Evolutionary conservation across 1,140 invertebrate genomes (phyloP), one percentile per base, ranked within the genome.

Genomic region (Drosophila rhopaloa): DNA sequence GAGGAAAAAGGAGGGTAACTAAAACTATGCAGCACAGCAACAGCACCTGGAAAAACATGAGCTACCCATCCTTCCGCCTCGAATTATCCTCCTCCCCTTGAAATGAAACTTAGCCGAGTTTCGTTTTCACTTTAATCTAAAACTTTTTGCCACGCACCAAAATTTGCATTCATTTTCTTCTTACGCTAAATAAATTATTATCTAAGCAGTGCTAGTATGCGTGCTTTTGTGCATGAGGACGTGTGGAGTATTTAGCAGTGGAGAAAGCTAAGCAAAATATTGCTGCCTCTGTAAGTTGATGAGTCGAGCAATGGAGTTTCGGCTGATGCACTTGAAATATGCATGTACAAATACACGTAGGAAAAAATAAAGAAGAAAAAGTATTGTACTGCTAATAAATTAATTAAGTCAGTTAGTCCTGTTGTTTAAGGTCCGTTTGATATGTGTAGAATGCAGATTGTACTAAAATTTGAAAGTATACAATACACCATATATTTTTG

Each of bases 181-280:
- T 88, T 88, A 88, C 83, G 83, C 83, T 83, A 88, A 88, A 88
- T 88, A 88, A 88, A 88, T 89, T 88, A 88, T 88, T 88, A 88
- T 88, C 84, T 89, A 88, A 88, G 83, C 83, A 68, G 50, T 66
- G 40, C 29, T 14, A 38, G 24, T 40, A 38, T 43, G 58, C 63
- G 65, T 79, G 57, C n/a, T 58, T 29, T 40, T 46, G 19, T 43
- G 47, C 54, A 10, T 41, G 40, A 40, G 37, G 4, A 46, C 27
- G 47, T 24, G 59, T 48, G 62, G 48, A 57, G 51, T 71, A 71
- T 71, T 58, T 76, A 47, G 57, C 41, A 51, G 60, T 19, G 10
- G 41, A 48, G 62, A 75, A 85, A 88, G 61, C 82, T 86, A 67
- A 46, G 57, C 54, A 66, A 67, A 57, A 76, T 76, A 61, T 54